These are phyloP conservation scores for Hypsopygia costalis DNA, from an alignment of 2,888 invertebrate species.

Conservation along the genomic window DNA sequence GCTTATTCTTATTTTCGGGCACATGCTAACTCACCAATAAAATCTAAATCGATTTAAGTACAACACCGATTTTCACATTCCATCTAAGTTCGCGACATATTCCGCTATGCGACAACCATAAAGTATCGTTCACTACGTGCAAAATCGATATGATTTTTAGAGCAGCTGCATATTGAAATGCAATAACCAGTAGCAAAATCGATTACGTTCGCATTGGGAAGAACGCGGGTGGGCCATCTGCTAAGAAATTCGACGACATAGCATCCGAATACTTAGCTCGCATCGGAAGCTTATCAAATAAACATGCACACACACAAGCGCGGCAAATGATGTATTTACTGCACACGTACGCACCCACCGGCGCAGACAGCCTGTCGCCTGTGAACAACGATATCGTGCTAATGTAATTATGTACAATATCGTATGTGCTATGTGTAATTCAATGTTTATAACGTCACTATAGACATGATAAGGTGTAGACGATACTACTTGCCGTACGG, in stretches of 20 bases:
- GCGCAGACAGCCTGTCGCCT: slow-evolving; percentile 78
- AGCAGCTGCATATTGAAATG: slow-evolving; percentile 6
- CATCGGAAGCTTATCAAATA: slow-evolving; percentile 77
- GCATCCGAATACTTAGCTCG: slow-evolving; percentile 64
- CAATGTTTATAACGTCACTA: slow-evolving; percentile 56
- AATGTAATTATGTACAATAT: slow-evolving; percentile 52
- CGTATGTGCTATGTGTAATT: slow-evolving; percentile 58
- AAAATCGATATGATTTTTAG: slow-evolving; percentile 4
- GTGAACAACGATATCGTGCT: slow-evolving; percentile 70
- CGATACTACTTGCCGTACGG: slow-evolving; percentile 29
- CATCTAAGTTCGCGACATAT: background rate
- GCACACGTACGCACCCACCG: slow-evolving; percentile 63
- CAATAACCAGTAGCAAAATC: slow-evolving; percentile 14
- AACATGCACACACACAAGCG: slow-evolving; percentile 66
- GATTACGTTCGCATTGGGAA: slow-evolving; percentile 23
- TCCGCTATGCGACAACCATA: slow-evolving; percentile 6
- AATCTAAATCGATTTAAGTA: background rate
- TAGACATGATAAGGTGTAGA: slow-evolving; percentile 45
- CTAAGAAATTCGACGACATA: slow-evolving; percentile 61
- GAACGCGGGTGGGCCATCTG: slow-evolving; percentile 54
- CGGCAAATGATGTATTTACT: slow-evolving; percentile 53
- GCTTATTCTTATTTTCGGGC: no score
- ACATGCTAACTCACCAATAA: no score
- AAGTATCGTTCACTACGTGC: slow-evolving; percentile 1
- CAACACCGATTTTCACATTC: background rate